Base-by-base conservation (phyloP, 2,888 invertebrate genomes). In the Drosophila kambysellisi region DNA sequence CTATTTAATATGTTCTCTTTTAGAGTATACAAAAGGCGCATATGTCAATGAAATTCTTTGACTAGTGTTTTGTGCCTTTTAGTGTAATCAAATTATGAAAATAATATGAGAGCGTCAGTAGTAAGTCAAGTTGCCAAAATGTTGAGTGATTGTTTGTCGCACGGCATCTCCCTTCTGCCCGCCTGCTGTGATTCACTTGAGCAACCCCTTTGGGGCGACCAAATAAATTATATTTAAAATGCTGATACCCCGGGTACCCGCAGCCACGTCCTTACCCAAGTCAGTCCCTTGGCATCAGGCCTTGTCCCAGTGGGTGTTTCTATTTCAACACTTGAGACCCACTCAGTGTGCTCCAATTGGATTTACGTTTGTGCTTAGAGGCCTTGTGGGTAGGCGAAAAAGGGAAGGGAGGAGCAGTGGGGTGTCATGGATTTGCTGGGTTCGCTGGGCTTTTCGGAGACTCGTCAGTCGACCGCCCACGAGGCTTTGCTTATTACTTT, bases 11-110 rank as follows among this genome's bases (percentile, higher is more conserved):
- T 25, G 15, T 25, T 15, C 25, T 0, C 0, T 30, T 30, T 41
- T 57, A 79, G 79, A 15, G 79, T 50, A 72, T 79, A 17, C 9
- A 29, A 11, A 0, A 0, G 33, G 39, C 51, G 63, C 29, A 11
- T 17, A 17, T 17, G 17, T 7, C 8, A 6, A 11, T 2, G 0
- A 0, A 0, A 37, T n/a, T 20, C 5, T n/a, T 39, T 15, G 7
- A 8, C 33, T 29, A 58, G 39, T 74, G 73, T 82, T 80, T 76
- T 70, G 59, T 66, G 68, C 60, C 66, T 74, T 74, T 69, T 81
- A 83, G 89, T 86, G 89, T 84, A 88, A 91, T 86, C 88, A 89
- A 91, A 91, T 88, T 90, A 88, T 88, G 82, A 84, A 83, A 79
- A 80, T 81, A 82, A 89, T 83, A 83, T 69, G 80, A 80, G 81